These are phyloP conservation scores for Paracanthobrama guichenoti DNA, from an alignment of 2,113 vertebrate genomes.

Conservation along the genomic window DNA sequence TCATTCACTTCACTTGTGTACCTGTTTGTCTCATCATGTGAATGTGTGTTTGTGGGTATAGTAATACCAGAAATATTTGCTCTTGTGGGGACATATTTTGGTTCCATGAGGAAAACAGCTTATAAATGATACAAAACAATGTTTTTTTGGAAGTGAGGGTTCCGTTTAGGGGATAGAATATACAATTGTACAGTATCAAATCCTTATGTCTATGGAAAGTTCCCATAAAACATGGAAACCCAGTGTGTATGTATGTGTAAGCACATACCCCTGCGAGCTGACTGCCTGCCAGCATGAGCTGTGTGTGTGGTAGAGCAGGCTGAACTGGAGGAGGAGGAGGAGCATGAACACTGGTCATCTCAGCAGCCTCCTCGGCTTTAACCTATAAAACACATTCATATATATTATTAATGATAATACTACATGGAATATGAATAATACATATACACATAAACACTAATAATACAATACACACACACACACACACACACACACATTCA, in stretches of 20 bases:
- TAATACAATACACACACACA: not conserved
- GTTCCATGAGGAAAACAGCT: too few relatives aligned
- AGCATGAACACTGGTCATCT: constrained; percentile 69
- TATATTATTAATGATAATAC: too few relatives aligned
- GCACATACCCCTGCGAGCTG: constrained; percentile 86
- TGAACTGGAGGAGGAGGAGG: constrained; percentile 53
- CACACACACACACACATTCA: not conserved
- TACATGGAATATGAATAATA: too few relatives aligned
- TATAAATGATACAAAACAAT: too few relatives aligned
- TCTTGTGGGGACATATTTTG: too few relatives aligned
- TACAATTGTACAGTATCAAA: too few relatives aligned
- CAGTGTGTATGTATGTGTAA: not conserved
- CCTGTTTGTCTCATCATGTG: not conserved
- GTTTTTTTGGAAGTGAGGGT: too few relatives aligned
- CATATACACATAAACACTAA: not conserved
- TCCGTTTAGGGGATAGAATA: too few relatives aligned
- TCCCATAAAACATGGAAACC: too few relatives aligned
- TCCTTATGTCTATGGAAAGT: too few relatives aligned
- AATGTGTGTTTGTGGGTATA: too few relatives aligned
- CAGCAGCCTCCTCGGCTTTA: constrained; percentile 77
- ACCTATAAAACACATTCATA: constrained; percentile 65
- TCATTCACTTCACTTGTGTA: not conserved
- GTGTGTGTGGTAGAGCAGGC: constrained; percentile 82
- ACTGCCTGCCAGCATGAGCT: constrained; percentile 89
- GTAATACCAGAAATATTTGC: too few relatives aligned